Base-by-base conservation (phyloP, 2,888 invertebrate genomes). In the Troglohyphantes excavatus region DNA sequence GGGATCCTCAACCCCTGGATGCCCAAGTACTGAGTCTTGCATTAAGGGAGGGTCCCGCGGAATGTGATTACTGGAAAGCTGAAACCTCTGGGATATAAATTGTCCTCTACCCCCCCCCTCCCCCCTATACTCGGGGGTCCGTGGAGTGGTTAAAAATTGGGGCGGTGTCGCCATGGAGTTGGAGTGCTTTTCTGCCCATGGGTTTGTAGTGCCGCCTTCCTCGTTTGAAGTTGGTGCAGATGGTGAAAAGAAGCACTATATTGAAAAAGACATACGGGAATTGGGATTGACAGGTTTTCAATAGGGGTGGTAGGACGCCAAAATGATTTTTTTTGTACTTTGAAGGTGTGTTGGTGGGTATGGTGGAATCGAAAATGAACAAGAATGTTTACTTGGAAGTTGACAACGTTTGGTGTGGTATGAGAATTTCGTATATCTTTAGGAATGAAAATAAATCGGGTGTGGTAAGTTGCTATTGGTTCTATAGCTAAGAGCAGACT, bases 21-120 rank as follows among this genome's bases (percentile, higher is more conserved):
- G 73, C 87, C 87, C 29, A 65, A 73, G 87, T 65, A 21, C 72
- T 87, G 87, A 87, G 73, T 81, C 79, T 76, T 73, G 23, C 79
- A 87, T 87, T 87, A 87, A 81, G 46, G 78, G 87, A 83, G 73
- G 65, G 83, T 73, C 72, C 63, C 33, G 19, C 19, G 65, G 87
- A 79, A 79, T 87, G 79, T 87, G 79, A 81, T 87, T 87, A 79
- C 73, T 43, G 17, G 43, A 13, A 2, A 21, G 43, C 21, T 19
- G 19, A 33, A 65, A 29, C 33, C 67, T 61, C 19, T 29, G 70
- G 72, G 73, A 79, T 86, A 53, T 53, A 43, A 43, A 86, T 86
- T 67, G 72, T 72, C 73, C 23, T 46, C 19, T 46, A 7, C n/a
- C 21, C 75, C 53, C 72, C 26, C 17, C n/a, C 23, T 17, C 21